Percentiles rank a stretch among this genome's conserved stretches.
phyloP scores from a whole-genome alignment of 2,113 vertebrate genomes.

The Saccopteryx bilineata region DNA sequence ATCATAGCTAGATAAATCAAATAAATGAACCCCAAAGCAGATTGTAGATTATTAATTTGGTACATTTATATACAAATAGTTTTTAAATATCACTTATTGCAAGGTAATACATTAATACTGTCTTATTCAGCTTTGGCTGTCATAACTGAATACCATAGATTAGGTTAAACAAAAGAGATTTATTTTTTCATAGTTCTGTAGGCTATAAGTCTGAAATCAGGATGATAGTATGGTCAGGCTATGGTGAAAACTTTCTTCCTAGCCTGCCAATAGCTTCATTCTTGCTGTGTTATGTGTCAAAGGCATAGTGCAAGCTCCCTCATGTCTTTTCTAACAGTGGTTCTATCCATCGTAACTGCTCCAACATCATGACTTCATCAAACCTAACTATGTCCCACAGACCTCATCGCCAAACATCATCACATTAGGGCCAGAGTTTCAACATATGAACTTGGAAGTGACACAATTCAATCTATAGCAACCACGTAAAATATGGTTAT shows the following conservation, averaged over 20 bases:
- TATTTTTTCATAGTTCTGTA: background rate
- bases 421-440: background rate
- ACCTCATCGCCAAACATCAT: background rate
- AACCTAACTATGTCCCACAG: background rate
- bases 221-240: rapidly evolving
- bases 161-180: background rate
- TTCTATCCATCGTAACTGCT: background rate
- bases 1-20: constrained; percentile 22
- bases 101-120: background rate
- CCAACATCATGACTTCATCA: background rate
- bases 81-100: background rate
- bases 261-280: background rate
- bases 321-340: background rate
- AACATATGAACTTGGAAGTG: background rate
- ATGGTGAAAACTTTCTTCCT: background rate
- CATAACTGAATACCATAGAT: background rate
- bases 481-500: background rate
- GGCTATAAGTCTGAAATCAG: background rate
- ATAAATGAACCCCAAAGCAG: background rate
- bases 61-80: background rate
- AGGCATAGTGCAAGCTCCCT: background rate
- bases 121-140: background rate
- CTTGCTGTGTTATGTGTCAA: background rate
- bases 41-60: background rate
- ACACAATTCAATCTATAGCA: background rate